Evolutionary conservation across 2,888 invertebrate species (phyloP).

Genomic region (Philopedon plagiatum): DNA sequence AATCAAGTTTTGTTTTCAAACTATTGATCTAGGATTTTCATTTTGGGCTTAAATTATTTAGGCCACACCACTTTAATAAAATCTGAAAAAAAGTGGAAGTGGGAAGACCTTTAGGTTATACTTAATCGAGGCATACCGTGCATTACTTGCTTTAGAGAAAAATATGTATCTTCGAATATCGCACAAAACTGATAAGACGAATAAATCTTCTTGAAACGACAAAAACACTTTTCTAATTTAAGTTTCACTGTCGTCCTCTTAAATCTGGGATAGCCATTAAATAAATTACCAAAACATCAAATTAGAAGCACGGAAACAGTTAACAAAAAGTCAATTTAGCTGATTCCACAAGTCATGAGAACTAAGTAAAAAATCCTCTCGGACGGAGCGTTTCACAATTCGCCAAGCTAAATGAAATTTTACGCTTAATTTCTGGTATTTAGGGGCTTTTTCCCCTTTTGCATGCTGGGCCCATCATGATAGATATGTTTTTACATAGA

Average conservation of each 20-base stretch:
- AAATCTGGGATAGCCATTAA: constrained; percentile 15
- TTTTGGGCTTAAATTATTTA: too few species aligned
- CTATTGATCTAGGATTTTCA: too few species aligned
- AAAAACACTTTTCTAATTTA: neutral
- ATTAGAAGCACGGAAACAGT: constrained; percentile 16
- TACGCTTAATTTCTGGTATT: constrained; percentile 26
- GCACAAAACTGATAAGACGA: too few species aligned
- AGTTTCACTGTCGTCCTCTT: neutral
- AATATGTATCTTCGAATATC: too few species aligned
- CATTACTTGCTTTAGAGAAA: too few species aligned
- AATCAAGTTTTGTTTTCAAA: too few species aligned
- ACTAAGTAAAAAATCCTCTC: constrained; percentile 24
- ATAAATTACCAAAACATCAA: constrained; percentile 8
- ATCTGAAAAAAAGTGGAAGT: too few species aligned
- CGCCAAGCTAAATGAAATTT: constrained; percentile 28
- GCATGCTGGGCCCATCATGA: constrained; percentile 14
- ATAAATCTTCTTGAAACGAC: neutral
- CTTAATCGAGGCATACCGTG: too few species aligned
- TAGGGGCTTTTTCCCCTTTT: constrained; percentile 13
- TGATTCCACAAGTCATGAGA: constrained; percentile 35
- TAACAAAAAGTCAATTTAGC: constrained; percentile 31
- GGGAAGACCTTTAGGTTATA: too few species aligned
- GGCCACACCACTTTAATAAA: too few species aligned
- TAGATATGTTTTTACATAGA: constrained; percentile 9
- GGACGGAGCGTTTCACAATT: constrained; percentile 15